Evolutionary conservation across 2,888 invertebrate species (phyloP), one percentile per base, ranked within the genome.

Genomic region (Mimachlamys varia): DNA sequence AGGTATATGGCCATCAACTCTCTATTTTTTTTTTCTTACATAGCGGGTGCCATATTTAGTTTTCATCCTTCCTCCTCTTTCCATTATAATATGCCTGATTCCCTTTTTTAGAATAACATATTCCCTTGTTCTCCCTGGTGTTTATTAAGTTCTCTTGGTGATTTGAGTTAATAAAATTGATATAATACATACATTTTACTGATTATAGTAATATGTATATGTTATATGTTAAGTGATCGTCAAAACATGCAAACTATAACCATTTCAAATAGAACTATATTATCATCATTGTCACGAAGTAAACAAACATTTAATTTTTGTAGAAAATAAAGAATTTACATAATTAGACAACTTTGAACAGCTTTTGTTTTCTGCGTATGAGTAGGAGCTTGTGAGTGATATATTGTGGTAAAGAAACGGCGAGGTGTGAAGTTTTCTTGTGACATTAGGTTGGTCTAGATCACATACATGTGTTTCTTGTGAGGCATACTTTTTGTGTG

Each of bases 31-130:
- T 76, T 27, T 76, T 33, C 12, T 76, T 33, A 27, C 13, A 33
- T 76, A 76, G 27, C 33, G 76, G 76, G 2, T 76, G 76, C 13
- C 76, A 76, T 76, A 76, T 15, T 76, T 76, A 76, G 76, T 76
- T 76, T 76, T 76, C 76, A 76, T 76, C 33, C 27, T 33, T 17
- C 13, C 22, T 76, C 76, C 76, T 76, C 13, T 12, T 33, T 76
- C 0, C 33, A 19, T 76, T 7, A 33, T 76, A 33, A 76, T 33
- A 76, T 76, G 33, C 27, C 76, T 15, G 7, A 17, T 76, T 76
- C 76, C 76, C 76, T 76, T 27, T n/a, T 76, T 12, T 76, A 76
- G 27, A 76, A 27, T 76, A 76, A 76, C 76, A 76, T 76, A 33
- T 76, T 76, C 10, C 22, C n/a, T 15, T 10, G 15, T 53, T 58